Percentiles rank a stretch among this genome's conserved stretches.
Conservation (phyloP, 30 jellyfish, hydroid and myxozoan genomes). For the Aurelia aurita region DNA sequence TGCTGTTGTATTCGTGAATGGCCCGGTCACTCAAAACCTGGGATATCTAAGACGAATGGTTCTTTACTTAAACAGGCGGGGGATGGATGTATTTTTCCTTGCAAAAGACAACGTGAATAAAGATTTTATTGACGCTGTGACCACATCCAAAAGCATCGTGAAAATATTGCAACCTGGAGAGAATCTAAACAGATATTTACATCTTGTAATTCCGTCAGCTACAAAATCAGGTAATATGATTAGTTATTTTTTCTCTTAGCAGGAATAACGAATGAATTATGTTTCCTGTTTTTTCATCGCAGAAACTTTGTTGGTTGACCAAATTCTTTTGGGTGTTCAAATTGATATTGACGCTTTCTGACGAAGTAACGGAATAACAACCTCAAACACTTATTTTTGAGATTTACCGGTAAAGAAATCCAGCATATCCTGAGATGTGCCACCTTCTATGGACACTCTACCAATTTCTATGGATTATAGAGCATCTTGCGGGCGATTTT, state of each 20-base stretch:
- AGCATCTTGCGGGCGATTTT: too few relatives aligned
- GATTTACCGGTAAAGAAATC: too few relatives aligned
- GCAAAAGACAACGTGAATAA: constrained; percentile 34
- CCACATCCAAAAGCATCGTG: constrained; percentile 9
- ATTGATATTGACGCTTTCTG: too few relatives aligned
- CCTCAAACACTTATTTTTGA: too few relatives aligned
- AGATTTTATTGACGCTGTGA: constrained; percentile 27
- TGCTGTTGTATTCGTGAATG: constrained; percentile 51
- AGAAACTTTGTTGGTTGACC: too few relatives aligned
- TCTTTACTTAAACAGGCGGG: constrained; percentile 23
- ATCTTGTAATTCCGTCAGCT: constrained; percentile 48
- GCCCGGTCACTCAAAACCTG: constrained; percentile 36
- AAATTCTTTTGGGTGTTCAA: too few relatives aligned
- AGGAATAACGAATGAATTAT: too few relatives aligned
- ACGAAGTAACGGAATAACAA: too few relatives aligned
- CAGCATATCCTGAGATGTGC: too few relatives aligned
- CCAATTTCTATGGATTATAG: too few relatives aligned
- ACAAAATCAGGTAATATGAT: constrained; percentile 47
- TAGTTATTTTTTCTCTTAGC: neutral
- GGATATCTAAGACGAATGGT: constrained; percentile 36
- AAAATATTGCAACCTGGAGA: constrained; percentile 27
- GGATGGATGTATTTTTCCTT: constrained; percentile 30
- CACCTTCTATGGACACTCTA: too few relatives aligned
- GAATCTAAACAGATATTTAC: constrained; percentile 27
- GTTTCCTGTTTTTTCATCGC: too few relatives aligned